Conservation (phyloP, 2,113 vertebrate species). For the Ondatra zibethicus region DNA sequence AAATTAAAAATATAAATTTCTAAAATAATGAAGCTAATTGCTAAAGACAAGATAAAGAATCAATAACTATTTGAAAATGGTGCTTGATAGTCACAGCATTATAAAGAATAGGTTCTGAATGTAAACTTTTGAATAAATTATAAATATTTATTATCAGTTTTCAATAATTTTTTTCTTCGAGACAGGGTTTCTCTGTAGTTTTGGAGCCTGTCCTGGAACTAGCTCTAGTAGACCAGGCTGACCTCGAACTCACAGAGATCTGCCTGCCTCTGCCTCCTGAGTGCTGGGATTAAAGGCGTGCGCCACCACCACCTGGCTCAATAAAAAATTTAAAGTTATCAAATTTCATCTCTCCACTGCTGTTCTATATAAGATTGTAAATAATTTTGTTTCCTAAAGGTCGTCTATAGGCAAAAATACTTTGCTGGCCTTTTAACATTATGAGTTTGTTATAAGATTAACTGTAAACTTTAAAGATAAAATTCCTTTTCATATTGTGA, state of each 20-base stretch:
- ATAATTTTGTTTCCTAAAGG: constrained; percentile 37
- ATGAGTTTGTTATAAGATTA: constrained; percentile 7
- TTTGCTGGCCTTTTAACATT: background rate
- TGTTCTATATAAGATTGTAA: constrained; percentile 29
- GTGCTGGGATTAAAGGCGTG: too few species aligned
- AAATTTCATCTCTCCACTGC: constrained; percentile 2
- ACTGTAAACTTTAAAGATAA: constrained; percentile 52
- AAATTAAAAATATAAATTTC: constrained; percentile 29
- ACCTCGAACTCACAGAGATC: too few species aligned
- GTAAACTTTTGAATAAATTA: constrained; percentile 21
- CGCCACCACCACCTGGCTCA: background rate
- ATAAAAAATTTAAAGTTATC: constrained; percentile 29
- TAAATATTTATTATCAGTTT: constrained; percentile 27
- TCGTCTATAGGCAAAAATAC: background rate
- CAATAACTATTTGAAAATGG: background rate
- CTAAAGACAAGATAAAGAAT: constrained; percentile 47
- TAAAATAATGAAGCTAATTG: constrained; percentile 1
- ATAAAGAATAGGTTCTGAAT: background rate
- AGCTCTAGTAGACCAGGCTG: too few species aligned
- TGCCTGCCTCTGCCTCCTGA: too few species aligned
- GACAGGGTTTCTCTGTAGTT: too few species aligned
- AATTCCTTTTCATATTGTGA: constrained; percentile 50
- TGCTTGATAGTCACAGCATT: background rate
- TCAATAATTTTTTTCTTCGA: background rate
- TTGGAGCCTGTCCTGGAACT: too few species aligned